Conservation (phyloP, 92 coral and sea anemone species). For the Palythoa grandiflora region DNA sequence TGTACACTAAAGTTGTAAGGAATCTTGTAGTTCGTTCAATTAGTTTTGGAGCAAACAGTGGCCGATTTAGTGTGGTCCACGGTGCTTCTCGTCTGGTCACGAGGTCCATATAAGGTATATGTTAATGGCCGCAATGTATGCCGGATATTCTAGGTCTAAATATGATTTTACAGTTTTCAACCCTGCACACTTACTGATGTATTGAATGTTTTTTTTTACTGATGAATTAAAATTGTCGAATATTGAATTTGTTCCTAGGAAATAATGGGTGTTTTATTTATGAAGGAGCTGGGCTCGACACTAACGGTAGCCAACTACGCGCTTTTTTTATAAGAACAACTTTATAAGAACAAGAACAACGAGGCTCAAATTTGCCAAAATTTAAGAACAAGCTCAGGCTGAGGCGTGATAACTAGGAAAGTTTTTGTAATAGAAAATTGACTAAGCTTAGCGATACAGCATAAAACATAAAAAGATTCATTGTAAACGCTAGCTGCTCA, state of each 20-base stretch:
- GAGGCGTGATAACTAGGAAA: too few relatives aligned
- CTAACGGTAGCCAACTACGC: too few relatives aligned
- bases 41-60: conserved; percentile 3
- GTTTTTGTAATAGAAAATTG: too few relatives aligned
- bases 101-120: not conserved
- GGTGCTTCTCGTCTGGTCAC: conserved; percentile 15
- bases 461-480: too few relatives aligned
- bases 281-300: not conserved
- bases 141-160: not conserved
- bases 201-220: conserved; percentile 31
- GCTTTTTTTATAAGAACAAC: too few relatives aligned
- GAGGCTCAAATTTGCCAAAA: too few relatives aligned
- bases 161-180: not conserved
- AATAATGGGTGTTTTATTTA: not conserved
- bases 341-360: too few relatives aligned
- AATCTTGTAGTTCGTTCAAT: not conserved
- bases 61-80: not conserved
- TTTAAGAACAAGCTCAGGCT: too few relatives aligned
- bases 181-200: conserved; percentile 13
- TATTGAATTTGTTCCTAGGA: not conserved
- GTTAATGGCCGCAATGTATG: not conserved
- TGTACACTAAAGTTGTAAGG: not conserved
- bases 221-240: not conserved
- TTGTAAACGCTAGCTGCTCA: too few relatives aligned
- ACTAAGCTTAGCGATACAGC: too few relatives aligned